Percentiles rank a stretch among this genome's conserved stretches.
Conservation (phyloP, 2,797 vertebrate genomes). For the Cephalopachus bancanus region DNA sequence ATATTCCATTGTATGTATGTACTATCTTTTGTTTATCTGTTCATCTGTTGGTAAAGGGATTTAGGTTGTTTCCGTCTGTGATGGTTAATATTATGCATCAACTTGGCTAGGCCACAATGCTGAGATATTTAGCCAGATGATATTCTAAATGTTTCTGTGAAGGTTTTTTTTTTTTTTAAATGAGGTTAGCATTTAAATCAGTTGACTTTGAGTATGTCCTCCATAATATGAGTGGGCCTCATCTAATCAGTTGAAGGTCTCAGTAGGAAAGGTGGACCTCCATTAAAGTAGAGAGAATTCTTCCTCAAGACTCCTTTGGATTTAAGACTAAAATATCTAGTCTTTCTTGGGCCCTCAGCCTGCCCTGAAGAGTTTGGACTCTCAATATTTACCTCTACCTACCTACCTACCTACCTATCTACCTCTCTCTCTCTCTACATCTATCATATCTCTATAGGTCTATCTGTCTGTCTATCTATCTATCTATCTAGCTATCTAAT, state of each 20-base stretch:
- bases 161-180: neutral
- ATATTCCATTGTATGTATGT: neutral
- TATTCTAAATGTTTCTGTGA: constrained; percentile 6
- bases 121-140: neutral
- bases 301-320: neutral
- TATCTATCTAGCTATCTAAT: neutral
- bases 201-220: neutral
- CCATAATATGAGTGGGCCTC: neutral
- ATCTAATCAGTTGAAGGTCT: neutral
- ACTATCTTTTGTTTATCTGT: neutral
- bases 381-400: no score
- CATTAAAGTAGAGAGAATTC: neutral
- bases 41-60: neutral
- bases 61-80: neutral
- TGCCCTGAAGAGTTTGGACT: neutral
- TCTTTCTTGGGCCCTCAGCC: neutral
- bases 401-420: no score
- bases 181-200: constrained; percentile 34
- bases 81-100: neutral
- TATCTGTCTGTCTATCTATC: neutral
- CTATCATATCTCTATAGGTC: no score
- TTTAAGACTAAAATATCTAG: neutral
- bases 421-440: no score
- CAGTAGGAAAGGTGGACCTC: neutral
- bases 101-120: neutral